Percentiles rank a stretch among this genome's conserved stretches.
These are phyloP conservation scores for Agrochola macilenta DNA, from an alignment of 2,888 invertebrate species.

Conservation along the genomic window DNA sequence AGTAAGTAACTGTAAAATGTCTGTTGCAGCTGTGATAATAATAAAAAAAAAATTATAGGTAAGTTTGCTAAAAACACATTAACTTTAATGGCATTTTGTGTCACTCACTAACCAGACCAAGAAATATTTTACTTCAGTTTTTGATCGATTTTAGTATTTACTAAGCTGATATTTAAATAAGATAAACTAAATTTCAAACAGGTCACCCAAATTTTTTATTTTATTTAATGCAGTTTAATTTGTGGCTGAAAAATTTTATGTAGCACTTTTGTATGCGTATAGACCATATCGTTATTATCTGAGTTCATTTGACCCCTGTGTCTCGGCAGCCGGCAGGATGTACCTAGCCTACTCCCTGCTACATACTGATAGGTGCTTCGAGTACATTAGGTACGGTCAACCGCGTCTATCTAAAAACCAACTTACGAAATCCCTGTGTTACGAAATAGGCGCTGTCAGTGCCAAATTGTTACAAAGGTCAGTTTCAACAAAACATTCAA, in stretches of 20 bases:
- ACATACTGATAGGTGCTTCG: slow-evolving; percentile 47
- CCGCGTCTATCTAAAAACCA: not conserved
- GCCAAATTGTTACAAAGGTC: not conserved
- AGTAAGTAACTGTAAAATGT: slow-evolving; percentile 11
- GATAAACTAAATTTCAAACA: not conserved
- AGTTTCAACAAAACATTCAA: no score
- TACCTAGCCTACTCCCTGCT: slow-evolving; percentile 61
- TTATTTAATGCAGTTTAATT: not conserved
- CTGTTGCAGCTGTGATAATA: slow-evolving; percentile 21
- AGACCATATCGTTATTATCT: slow-evolving; percentile 70
- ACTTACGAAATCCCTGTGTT: not conserved
- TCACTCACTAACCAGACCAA: not conserved
- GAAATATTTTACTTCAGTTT: not conserved
- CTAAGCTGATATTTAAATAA: not conserved
- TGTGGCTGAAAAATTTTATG: not conserved
- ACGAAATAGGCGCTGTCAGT: not conserved
- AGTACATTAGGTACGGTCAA: slow-evolving; percentile 25
- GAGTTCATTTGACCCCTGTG: slow-evolving; percentile 79
- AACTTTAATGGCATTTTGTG: not conserved
- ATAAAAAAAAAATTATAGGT: not conserved
- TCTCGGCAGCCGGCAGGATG: slow-evolving; percentile 71
- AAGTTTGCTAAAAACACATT: not conserved
- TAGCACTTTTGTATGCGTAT: slow-evolving; percentile 65
- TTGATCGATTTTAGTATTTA: not conserved
- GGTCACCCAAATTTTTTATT: not conserved